phyloP scores from a whole-genome alignment of 2,797 vertebrate species.

The Mionectes olivaceus region DNA sequence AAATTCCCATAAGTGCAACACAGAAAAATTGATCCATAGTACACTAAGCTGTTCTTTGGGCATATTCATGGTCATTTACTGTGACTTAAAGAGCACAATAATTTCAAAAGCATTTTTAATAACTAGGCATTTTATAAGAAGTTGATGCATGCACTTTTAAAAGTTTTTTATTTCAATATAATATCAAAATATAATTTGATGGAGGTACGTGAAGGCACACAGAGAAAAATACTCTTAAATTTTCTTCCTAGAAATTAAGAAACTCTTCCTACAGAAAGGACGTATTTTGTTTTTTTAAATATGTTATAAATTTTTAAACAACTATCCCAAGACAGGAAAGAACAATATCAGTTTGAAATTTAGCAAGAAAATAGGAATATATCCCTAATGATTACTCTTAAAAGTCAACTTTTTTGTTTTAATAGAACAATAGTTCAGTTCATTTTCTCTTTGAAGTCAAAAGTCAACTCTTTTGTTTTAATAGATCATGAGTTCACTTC shows the following conservation, averaged over 20 bases:
- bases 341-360: not conserved
- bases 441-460: not conserved
- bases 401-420: not conserved
- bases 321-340: not conserved
- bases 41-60: not conserved
- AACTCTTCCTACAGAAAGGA: not conserved
- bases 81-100: not conserved
- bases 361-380: not conserved
- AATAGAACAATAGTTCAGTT: not conserved
- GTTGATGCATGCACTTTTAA: not conserved
- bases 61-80: not conserved
- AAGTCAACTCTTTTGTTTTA: not conserved
- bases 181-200: not conserved
- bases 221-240: not conserved
- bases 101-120: not conserved
- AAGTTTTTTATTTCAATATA: not conserved
- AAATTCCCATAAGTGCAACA: not conserved
- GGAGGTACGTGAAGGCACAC: not conserved
- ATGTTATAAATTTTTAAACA: not conserved
- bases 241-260: not conserved
- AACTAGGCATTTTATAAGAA: not conserved
- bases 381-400: not conserved
- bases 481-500: not conserved
- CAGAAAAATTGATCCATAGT: not conserved
- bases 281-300: not conserved